phyloP scores from a whole-genome alignment of 1,140 invertebrate species.

The Andricus grossulariae region DNA sequence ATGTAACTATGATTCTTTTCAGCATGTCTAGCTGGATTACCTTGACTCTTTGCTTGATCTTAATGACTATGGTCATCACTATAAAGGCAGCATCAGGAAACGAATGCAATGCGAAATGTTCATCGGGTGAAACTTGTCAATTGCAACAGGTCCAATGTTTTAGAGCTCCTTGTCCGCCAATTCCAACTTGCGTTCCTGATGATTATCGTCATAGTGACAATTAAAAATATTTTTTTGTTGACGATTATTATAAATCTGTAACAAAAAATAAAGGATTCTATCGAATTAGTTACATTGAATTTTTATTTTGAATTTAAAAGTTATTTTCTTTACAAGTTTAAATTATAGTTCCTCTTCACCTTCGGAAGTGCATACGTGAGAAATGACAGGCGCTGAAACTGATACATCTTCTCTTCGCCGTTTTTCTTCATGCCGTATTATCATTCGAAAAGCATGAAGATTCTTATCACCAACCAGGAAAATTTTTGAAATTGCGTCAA shows the following conservation, averaged over 20 bases:
- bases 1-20: not conserved
- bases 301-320: too few relatives aligned
- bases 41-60: not conserved
- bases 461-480: slow-evolving; percentile 19
- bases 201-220: slow-evolving; percentile 9
- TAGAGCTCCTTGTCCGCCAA: not conserved
- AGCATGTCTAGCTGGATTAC: not conserved
- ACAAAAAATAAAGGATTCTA: not conserved
- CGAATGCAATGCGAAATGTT: not conserved
- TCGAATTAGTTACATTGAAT: too few relatives aligned
- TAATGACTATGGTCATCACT: not conserved
- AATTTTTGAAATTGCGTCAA: slow-evolving; percentile 20
- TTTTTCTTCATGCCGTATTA: slow-evolving; percentile 87
- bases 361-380: slow-evolving; percentile 89
- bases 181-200: slow-evolving; percentile 1
- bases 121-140: not conserved
- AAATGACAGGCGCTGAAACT: slow-evolving; percentile 87
- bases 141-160: slow-evolving; percentile 1
- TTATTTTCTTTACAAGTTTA: too few relatives aligned
- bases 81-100: not conserved
- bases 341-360: slow-evolving; percentile 74
- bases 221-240: not conserved
- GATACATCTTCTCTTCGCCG: slow-evolving; percentile 86
- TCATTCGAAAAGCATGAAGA: slow-evolving; percentile 32
- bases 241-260: not conserved